Conservation (phyloP, 2,797 vertebrate species). For the Acipenser oxyrinchus region DNA sequence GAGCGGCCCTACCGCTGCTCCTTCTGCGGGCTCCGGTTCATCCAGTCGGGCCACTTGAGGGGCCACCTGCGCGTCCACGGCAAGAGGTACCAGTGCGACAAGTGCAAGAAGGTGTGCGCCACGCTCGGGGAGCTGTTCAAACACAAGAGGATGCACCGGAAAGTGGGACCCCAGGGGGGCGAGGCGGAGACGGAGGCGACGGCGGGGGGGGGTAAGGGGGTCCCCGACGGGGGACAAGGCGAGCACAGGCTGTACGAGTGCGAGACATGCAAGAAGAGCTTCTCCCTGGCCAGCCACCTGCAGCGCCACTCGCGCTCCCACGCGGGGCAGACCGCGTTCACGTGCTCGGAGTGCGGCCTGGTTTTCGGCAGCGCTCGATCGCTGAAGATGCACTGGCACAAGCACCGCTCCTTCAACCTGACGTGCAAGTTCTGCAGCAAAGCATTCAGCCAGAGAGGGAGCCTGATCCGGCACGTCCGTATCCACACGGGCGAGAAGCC, state of each 20-base stretch:
- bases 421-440: slow-evolving; percentile 56
- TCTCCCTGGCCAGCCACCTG: not conserved
- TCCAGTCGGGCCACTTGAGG: slow-evolving; percentile 39
- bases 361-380: slow-evolving; percentile 38
- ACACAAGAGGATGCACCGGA: slow-evolving; percentile 50
- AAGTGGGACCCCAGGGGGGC: slow-evolving; percentile 8
- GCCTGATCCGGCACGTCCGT: slow-evolving; percentile 52
- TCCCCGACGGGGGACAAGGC: no score
- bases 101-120: slow-evolving; percentile 56
- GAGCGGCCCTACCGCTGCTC: slow-evolving; percentile 57
- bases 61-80: slow-evolving; percentile 54
- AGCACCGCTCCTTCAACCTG: slow-evolving; percentile 36
- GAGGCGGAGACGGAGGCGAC: no score
- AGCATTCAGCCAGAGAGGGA: slow-evolving; percentile 32
- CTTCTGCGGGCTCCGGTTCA: slow-evolving; percentile 57
- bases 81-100: slow-evolving; percentile 56
- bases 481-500: slow-evolving; percentile 55
- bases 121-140: slow-evolving; percentile 55
- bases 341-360: slow-evolving; percentile 53
- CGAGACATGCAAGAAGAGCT: slow-evolving; percentile 8
- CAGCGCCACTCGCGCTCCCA: not conserved
- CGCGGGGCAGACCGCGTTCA: slow-evolving; percentile 15
- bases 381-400: slow-evolving; percentile 51
- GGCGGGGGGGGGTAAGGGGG: no score
- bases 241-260: slow-evolving; percentile 12